Percentiles rank a stretch among this genome's conserved stretches.
phyloP scores from a whole-genome alignment of 1,140 invertebrate genomes.

The Andricus grossulariae region DNA sequence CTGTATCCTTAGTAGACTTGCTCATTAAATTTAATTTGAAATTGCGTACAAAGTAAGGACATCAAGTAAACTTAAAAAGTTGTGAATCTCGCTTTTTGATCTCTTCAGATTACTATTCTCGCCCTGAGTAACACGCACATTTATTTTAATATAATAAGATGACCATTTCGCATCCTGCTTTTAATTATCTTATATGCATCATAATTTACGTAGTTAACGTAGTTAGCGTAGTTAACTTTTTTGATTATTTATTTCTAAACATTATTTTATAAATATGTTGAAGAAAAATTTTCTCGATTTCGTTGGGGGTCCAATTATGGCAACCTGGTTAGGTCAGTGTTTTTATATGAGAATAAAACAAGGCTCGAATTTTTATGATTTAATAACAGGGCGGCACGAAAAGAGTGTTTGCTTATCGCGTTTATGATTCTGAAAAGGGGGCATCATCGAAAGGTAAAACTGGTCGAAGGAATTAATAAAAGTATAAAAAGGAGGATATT shows the following conservation, averaged over 20 bases:
- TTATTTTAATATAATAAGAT: conserved; percentile 21
- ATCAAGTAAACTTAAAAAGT: background rate
- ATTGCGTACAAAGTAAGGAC: background rate
- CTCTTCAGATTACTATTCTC: conserved; percentile 9
- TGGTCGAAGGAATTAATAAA: too few relatives aligned
- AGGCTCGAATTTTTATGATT: conserved; percentile 55
- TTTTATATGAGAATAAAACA: conserved; percentile 3
- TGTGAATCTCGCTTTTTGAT: conserved; percentile 8
- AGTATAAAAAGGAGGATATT: too few relatives aligned
- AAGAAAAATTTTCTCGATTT: conserved; percentile 1
- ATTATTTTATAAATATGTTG: background rate
- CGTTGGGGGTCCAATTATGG: conserved; percentile 16
- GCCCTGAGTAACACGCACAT: background rate
- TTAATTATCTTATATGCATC: background rate
- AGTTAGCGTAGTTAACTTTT: background rate
- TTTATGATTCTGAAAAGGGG: conserved; percentile 46
- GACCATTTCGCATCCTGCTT: background rate
- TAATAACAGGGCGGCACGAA: conserved; percentile 62
- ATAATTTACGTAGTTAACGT: background rate
- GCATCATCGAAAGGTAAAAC: background rate
- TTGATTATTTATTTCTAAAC: background rate
- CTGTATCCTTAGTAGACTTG: background rate
- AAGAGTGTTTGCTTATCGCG: conserved; percentile 62
- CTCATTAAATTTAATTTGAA: conserved; percentile 4
- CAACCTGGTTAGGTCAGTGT: conserved; percentile 23